Percentiles rank a stretch among this genome's conserved stretches.
These are phyloP conservation scores for Botia almorhae DNA, from an alignment of 2,797 vertebrate genomes.

Conservation along the genomic window DNA sequence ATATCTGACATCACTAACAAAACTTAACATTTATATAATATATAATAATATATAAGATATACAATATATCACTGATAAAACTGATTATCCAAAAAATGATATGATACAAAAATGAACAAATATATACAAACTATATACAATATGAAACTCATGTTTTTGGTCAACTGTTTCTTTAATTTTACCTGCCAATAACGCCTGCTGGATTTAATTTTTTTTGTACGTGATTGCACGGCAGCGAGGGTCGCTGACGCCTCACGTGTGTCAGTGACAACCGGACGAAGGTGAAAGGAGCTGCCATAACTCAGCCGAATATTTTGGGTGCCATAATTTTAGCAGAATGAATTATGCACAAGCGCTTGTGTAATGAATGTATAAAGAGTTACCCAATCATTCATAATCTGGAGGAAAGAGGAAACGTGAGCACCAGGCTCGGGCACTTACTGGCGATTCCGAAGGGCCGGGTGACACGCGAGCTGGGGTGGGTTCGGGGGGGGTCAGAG, in stretches of 20 bases:
- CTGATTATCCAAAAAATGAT: too few species aligned
- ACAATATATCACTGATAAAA: too few species aligned
- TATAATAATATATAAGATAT: too few species aligned
- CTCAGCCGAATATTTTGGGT: slow-evolving; percentile 67
- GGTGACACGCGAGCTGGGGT: slow-evolving; percentile 59
- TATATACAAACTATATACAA: too few species aligned
- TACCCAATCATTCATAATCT: slow-evolving; percentile 79
- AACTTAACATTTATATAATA: too few species aligned
- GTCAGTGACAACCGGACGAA: slow-evolving; percentile 57
- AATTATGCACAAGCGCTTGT: slow-evolving; percentile 76
- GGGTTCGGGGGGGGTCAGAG: slow-evolving; percentile 17
- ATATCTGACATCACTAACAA: too few species aligned
- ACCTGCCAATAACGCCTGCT: neutral
- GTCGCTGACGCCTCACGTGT: slow-evolving; percentile 57
- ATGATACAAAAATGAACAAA: too few species aligned
- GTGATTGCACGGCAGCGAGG: slow-evolving; percentile 28
- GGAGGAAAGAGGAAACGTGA: slow-evolving; percentile 72
- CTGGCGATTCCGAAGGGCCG: slow-evolving; percentile 62
- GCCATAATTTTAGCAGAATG: slow-evolving; percentile 70
- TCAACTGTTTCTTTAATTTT: neutral
- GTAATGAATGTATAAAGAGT: slow-evolving; percentile 77
- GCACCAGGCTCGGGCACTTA: slow-evolving; percentile 71
- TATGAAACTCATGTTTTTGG: too few species aligned
- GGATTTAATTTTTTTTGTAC: slow-evolving; percentile 18
- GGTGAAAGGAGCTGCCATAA: slow-evolving; percentile 64